phyloP scores from a whole-genome alignment of 1,140 invertebrate genomes.

The Drosophila guanche region DNA sequence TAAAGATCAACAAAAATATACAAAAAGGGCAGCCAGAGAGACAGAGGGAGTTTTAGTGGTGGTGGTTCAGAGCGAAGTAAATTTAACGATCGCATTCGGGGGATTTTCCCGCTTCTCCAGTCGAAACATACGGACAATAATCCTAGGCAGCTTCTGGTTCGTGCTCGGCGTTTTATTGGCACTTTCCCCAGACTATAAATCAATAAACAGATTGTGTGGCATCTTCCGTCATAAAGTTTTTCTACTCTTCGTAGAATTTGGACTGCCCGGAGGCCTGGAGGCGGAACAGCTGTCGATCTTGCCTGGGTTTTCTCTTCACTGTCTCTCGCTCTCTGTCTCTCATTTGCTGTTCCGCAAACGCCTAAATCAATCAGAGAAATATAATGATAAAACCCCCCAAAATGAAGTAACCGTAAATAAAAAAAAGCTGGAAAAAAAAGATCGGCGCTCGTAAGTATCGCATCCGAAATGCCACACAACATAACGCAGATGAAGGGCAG shows the following conservation, averaged over 20 bases:
- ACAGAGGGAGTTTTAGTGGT: background rate
- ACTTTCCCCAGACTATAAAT: constrained; percentile 76
- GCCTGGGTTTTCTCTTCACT: background rate
- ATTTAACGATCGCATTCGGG: constrained; percentile 55
- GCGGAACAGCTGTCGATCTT: constrained; percentile 21
- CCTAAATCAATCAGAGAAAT: constrained; percentile 57
- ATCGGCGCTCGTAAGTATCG: constrained; percentile 59
- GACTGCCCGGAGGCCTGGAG: background rate
- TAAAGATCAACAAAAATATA: constrained; percentile 70
- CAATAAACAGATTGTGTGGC: constrained; percentile 76
- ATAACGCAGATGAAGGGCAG: constrained; percentile 4
- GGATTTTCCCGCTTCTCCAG: constrained; percentile 14
- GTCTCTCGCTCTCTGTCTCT: too few relatives aligned
- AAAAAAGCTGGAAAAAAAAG: constrained; percentile 54
- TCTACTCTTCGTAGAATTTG: constrained; percentile 35
- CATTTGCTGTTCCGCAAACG: constrained; percentile 24
- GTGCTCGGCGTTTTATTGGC: constrained; percentile 65
- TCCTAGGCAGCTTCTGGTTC: constrained; percentile 39
- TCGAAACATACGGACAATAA: constrained; percentile 10
- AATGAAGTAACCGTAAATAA: constrained; percentile 71
- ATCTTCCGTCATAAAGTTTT: constrained; percentile 70
- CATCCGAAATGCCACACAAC: constrained; percentile 70
- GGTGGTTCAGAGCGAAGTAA: constrained; percentile 25
- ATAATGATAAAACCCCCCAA: constrained; percentile 33
- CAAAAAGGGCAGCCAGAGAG: constrained; percentile 22